Evolutionary conservation across 2,888 invertebrate species (phyloP).

Genomic region (Eledona agricola): DNA sequence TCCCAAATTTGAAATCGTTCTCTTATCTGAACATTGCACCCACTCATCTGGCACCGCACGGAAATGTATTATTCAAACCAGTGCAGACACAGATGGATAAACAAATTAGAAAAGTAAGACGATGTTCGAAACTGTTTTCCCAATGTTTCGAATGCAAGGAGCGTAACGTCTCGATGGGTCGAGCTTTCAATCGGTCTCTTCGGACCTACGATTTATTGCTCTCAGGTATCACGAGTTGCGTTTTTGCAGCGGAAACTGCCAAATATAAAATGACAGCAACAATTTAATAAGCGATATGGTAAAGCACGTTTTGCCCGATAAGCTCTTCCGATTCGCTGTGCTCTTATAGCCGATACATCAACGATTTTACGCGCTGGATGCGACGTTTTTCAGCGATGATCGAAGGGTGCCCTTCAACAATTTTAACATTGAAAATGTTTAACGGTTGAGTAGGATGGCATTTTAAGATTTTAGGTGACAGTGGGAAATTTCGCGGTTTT

Average conservation of each 20-base stretch:
- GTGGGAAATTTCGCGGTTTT: too few species aligned
- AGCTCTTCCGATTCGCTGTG: conserved; percentile 38
- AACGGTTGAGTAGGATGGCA: too few species aligned
- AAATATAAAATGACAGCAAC: conserved; percentile 51
- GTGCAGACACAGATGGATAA: background rate
- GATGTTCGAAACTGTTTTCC: too few species aligned
- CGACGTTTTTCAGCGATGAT: conserved; percentile 17
- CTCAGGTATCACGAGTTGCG: conserved; percentile 46
- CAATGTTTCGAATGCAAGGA: conserved; percentile 43
- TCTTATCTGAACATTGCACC: conserved; percentile 43
- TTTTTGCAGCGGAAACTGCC: conserved; percentile 41
- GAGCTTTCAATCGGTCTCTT: conserved; percentile 51
- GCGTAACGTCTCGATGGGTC: conserved; percentile 46
- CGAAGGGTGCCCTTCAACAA: too few species aligned
- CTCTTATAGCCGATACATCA: conserved; percentile 23
- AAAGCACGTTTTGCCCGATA: conserved; percentile 49
- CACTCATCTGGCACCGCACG: conserved; percentile 27
- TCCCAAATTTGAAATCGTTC: conserved; percentile 47
- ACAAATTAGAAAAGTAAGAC: too few species aligned
- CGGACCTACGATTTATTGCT: conserved; percentile 47
- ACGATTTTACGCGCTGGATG: conserved; percentile 15
- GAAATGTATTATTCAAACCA: conserved; percentile 39
- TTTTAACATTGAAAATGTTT: too few species aligned
- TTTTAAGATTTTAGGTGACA: too few species aligned
- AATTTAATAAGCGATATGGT: conserved; percentile 52